Evolutionary conservation across 2,113 vertebrate genomes (phyloP).

Genomic region (Oncorhynchus gorbuscha): DNA sequence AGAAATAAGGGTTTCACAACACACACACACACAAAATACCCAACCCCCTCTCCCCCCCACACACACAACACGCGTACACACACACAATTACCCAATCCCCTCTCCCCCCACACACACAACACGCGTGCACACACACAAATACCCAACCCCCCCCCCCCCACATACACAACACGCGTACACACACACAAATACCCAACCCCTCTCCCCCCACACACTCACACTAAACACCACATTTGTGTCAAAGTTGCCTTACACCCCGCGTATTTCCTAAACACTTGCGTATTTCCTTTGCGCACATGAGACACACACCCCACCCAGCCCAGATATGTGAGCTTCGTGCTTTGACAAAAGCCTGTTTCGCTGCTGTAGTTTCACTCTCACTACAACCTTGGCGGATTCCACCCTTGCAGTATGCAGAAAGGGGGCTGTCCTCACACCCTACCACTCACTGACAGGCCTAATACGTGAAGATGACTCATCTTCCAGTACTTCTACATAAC

Average conservation of each 20-base stretch:
- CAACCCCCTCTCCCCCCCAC: background rate
- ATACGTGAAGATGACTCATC: background rate
- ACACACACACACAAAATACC: background rate
- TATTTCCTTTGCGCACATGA: background rate
- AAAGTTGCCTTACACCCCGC: background rate
- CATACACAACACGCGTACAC: background rate
- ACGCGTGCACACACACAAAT: background rate
- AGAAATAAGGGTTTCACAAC: background rate
- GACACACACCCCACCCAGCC: background rate
- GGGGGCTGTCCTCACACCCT: background rate
- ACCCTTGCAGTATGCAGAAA: background rate
- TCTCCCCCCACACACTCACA: background rate
- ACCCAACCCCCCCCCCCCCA: background rate
- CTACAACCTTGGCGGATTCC: background rate
- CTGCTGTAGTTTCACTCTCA: constrained; percentile 2
- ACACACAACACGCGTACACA: background rate
- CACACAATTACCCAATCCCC: background rate
- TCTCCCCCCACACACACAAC: too few species aligned
- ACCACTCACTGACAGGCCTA: background rate
- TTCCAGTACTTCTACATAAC: background rate
- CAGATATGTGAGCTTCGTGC: background rate
- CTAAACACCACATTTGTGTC: background rate
- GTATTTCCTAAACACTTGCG: constrained; percentile 1
- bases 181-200: background rate
- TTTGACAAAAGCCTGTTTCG: background rate